These are phyloP conservation scores for Tribolium freemani DNA, from an alignment of 2,888 invertebrate genomes.

Conservation along the genomic window DNA sequence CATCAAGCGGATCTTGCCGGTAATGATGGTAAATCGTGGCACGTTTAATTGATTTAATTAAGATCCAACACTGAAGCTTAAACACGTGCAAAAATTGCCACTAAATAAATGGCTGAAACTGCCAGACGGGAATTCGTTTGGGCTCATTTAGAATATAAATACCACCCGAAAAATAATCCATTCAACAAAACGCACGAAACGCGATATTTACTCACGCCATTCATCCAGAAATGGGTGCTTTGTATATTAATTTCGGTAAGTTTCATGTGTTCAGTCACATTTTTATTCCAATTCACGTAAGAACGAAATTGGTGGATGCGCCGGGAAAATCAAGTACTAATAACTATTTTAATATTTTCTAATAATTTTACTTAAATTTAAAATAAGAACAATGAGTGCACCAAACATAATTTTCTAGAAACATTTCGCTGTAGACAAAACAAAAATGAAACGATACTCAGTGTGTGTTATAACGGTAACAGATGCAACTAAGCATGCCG, in stretches of 20 bases:
- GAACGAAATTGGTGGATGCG: constrained; percentile 1
- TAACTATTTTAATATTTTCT: not conserved
- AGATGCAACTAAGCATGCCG: constrained; percentile 21
- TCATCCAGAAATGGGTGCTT: constrained; percentile 4
- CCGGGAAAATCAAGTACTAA: not conserved
- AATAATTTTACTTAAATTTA: not conserved
- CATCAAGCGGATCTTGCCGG: constrained; percentile 36
- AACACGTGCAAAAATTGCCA: constrained; percentile 38
- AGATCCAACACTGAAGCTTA: constrained; percentile 34
- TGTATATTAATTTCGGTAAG: constrained; percentile 7
- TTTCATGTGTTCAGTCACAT: constrained; percentile 1
- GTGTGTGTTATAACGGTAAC: constrained; percentile 14
- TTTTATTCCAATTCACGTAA: not conserved
- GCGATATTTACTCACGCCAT: constrained; percentile 16
- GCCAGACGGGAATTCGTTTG: not conserved
- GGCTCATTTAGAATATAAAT: constrained; percentile 1
- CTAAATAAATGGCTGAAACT: not conserved
- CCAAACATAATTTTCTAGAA: not conserved
- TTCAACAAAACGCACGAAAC: constrained; percentile 2
- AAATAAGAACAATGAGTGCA: not conserved
- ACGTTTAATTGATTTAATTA: constrained; percentile 46
- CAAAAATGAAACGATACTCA: constrained; percentile 11
- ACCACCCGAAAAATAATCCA: constrained; percentile 2
- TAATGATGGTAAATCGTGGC: constrained; percentile 32
- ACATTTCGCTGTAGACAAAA: not conserved